Conservation (phyloP, 2,888 invertebrate species). For the Ophioninae sp. region DNA sequence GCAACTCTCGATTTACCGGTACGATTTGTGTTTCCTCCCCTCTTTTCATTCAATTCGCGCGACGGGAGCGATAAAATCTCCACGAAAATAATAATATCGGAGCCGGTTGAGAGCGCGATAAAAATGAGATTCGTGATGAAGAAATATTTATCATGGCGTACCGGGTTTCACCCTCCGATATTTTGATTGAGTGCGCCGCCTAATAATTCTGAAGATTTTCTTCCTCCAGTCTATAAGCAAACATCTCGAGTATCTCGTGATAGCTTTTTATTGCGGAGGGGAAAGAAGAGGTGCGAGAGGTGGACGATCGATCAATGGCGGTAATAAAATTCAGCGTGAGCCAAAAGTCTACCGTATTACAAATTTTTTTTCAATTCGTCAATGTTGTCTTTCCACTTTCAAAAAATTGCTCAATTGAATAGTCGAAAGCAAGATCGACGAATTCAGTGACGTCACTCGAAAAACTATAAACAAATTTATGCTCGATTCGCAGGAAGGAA, state of each 20-base stretch:
- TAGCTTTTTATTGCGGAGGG: conserved; percentile 45
- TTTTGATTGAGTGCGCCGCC: conserved; percentile 50
- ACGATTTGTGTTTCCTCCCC: neutral
- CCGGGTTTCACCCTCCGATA: conserved; percentile 48
- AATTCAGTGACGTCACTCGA: neutral
- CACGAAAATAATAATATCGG: neutral
- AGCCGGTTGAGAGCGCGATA: conserved; percentile 18
- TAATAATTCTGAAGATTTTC: conserved; percentile 46
- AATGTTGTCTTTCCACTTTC: too few species aligned
- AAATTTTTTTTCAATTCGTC: neutral
- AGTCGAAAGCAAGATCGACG: neutral
- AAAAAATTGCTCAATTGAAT: too few species aligned
- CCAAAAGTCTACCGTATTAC: neutral
- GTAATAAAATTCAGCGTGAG: neutral
- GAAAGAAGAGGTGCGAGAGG: neutral
- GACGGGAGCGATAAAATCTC: neutral
- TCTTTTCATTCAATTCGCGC: conserved; percentile 19
- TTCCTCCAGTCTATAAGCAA: conserved; percentile 48
- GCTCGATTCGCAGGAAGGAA: neutral
- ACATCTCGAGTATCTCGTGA: conserved; percentile 56
- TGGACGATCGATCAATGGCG: conserved; percentile 1
- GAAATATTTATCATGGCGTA: conserved; percentile 46
- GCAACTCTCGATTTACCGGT: conserved; percentile 8
- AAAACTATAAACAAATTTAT: neutral
- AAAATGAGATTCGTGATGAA: conserved; percentile 31